phyloP scores from a whole-genome alignment of 2,888 invertebrate genomes.

The Leptinotarsa juncta region DNA sequence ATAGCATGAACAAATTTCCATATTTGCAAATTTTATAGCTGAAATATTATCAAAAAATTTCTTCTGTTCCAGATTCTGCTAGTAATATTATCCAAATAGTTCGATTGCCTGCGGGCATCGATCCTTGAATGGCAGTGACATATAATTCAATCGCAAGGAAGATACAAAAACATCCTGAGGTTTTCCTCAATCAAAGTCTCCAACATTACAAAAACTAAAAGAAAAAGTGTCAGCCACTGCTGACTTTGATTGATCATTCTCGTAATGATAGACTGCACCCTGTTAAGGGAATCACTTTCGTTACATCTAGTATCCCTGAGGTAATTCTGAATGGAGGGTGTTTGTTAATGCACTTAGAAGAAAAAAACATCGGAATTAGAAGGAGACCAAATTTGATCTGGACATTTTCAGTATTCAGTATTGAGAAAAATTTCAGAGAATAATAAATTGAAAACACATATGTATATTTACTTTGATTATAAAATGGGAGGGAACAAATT shows the following conservation, averaged over 20 bases:
- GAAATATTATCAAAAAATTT: no score
- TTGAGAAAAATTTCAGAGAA: no score
- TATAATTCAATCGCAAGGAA: background rate
- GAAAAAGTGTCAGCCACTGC: background rate
- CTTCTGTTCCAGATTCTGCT: no score
- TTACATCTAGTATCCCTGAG: background rate
- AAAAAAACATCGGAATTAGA: no score
- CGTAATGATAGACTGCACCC: constrained; percentile 4
- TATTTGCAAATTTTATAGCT: no score
- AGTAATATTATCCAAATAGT: no score
- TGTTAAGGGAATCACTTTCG: background rate
- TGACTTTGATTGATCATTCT: constrained; percentile 2
- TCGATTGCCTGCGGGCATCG: background rate
- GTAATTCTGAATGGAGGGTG: background rate
- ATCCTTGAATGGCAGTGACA: background rate
- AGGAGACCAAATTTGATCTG: no score
- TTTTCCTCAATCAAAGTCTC: background rate
- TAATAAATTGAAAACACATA: no score
- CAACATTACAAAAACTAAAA: background rate
- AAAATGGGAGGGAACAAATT: no score
- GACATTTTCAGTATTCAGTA: no score
- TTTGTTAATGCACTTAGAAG: background rate
- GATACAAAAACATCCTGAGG: background rate
- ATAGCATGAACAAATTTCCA: no score
- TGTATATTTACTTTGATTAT: no score